Evolutionary conservation across 2,888 invertebrate species (phyloP).

Genomic region (Petrophora chlorosata): DNA sequence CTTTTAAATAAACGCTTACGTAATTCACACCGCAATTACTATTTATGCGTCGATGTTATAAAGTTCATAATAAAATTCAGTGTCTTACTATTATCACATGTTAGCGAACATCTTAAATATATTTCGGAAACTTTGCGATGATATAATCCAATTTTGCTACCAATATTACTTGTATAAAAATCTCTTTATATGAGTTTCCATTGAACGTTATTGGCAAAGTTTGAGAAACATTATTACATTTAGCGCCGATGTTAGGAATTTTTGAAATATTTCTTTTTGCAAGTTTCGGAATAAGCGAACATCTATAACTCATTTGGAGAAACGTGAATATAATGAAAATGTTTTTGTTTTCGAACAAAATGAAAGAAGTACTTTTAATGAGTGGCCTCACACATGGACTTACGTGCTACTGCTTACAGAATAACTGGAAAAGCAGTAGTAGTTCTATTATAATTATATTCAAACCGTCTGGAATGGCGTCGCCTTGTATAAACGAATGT

Average conservation of each 20-base stretch:
- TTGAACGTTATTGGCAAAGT: constrained; percentile 46
- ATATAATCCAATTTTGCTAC: constrained; percentile 31
- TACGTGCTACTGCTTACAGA: no score
- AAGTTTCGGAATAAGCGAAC: background rate
- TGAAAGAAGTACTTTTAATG: no score
- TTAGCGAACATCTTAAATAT: constrained; percentile 12
- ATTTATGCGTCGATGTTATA: background rate
- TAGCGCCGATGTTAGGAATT: constrained; percentile 21
- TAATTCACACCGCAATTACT: background rate
- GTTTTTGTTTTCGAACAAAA: no score
- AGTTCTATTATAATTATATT: no score
- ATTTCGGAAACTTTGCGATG: constrained; percentile 8
- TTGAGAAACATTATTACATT: constrained; percentile 39
- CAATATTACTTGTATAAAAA: constrained; percentile 51
- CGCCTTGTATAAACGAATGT: no score
- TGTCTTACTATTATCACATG: constrained; percentile 6
- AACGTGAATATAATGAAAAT: no score
- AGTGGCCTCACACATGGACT: no score
- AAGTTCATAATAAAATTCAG: constrained; percentile 8
- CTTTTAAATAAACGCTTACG: background rate
- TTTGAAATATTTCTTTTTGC: constrained; percentile 12
- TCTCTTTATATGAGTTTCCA: constrained; percentile 44
- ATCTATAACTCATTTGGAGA: background rate
- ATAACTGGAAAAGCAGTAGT: no score
- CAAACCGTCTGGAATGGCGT: no score